Base-by-base conservation (phyloP, 2,113 vertebrate genomes). In the Nothobranchius furzeri region DNA sequence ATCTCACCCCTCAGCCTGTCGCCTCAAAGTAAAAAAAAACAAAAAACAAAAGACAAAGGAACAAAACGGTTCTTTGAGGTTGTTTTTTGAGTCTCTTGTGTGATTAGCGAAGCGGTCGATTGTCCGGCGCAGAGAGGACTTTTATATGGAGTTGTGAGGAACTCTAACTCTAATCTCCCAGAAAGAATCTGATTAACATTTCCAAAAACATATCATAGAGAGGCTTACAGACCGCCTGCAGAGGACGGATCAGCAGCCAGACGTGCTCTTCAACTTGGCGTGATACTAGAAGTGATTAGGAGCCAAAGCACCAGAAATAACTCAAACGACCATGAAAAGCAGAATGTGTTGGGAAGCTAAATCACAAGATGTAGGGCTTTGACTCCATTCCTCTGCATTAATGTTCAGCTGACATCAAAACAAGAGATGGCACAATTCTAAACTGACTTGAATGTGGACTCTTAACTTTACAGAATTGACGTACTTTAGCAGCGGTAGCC, bases 101-200 rank as follows among this genome's bases (percentile, higher is more conserved):
- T 13, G 30, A 40, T 20, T 43, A 20, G 13, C 7, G 56, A 60
- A 13, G 47, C 49, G 17, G 51, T 37, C 12, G 13, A 9, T 20
- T 6, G 36, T 48, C 46, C 12, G n/a, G 5, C 36, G 35, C 8
- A 25, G 40, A 20, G 17, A 3, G 35, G 37, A 51, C 60, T 40
- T 40, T 56, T 30, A 30, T 52, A 12, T 36, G 56, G 40, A 53
- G 57, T 25, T 48, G 17, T 7, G 20, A 59, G 17, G 56, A 7
- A 37, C 40, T 46, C 47, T 64, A 7, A 37, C 40, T 46, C 47
- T 64, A 57, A 71, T 64, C 52, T 57, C 35, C 45, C 60, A 48
- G 60, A 71, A 71, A 50, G 52, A 64, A 64, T 71, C 60, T 71
- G 69, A 56, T 71, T 63, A 71, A 50, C 20, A 64, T 57, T 63